Evolutionary conservation across 2,888 invertebrate species (phyloP).

Genomic region (Spisula solida): DNA sequence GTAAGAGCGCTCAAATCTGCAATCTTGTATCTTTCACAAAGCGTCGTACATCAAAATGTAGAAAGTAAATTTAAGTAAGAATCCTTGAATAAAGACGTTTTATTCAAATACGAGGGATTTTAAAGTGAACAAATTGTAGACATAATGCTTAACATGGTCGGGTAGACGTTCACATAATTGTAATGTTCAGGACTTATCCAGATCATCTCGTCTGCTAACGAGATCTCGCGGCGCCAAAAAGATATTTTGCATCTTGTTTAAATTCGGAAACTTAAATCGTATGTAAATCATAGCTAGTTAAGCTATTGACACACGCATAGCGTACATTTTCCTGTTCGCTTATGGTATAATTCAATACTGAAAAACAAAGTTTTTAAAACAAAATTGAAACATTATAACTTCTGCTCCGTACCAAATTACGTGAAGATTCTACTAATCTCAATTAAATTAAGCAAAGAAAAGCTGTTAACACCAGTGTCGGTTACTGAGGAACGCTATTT

Average conservation of each 20-base stretch:
- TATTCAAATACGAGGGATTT: not conserved
- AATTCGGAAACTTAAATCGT: constrained; percentile 39
- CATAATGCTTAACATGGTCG: not conserved
- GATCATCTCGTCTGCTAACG: constrained; percentile 19
- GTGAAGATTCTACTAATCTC: constrained; percentile 24
- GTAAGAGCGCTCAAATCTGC: not conserved
- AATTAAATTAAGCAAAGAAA: constrained; percentile 24
- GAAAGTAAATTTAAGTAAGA: constrained; percentile 10
- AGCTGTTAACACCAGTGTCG: constrained; percentile 29
- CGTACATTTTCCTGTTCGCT: constrained; percentile 37
- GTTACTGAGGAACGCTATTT: constrained; percentile 1
- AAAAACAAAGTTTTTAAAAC: constrained; percentile 27
- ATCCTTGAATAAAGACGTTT: not conserved
- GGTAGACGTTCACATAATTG: not conserved
- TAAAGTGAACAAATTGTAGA: constrained; percentile 3
- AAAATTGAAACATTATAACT: constrained; percentile 44
- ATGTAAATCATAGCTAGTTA: constrained; percentile 51
- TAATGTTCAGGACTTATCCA: not conserved
- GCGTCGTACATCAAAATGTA: not conserved
- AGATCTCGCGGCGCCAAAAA: constrained; percentile 25
- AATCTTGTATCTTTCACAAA: not conserved
- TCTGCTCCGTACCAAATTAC: constrained; percentile 14
- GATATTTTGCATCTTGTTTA: constrained; percentile 28
- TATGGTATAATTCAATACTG: not conserved
- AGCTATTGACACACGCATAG: constrained; percentile 50